These are phyloP conservation scores for Typhlichthys eigenmanni DNA, from an alignment of 2,797 vertebrate species.

Conservation along the genomic window DNA sequence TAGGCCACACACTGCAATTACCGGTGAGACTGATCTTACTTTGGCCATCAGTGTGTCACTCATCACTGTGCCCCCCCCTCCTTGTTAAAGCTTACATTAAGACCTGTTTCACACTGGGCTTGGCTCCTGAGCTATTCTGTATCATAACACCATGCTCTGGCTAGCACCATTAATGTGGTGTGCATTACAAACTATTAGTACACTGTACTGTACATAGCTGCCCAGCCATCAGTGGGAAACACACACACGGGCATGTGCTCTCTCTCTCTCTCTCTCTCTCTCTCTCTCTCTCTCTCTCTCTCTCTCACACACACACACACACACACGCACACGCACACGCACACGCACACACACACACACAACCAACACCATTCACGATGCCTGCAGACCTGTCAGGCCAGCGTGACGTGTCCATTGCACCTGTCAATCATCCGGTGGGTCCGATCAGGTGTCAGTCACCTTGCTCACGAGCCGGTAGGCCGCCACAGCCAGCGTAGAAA, in stretches of 20 bases:
- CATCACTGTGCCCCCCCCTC: constrained; percentile 42
- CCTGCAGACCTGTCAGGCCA: constrained; percentile 11
- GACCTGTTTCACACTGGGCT: constrained; percentile 39
- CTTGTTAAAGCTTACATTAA: too few species aligned
- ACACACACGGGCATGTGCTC: constrained; percentile 20
- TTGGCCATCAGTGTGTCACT: constrained; percentile 53
- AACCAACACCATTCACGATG: constrained; percentile 15
- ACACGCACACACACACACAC: constrained; percentile 5
- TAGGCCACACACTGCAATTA: constrained; percentile 32
- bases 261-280: neutral
- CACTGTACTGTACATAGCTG: constrained; percentile 3
- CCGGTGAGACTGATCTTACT: constrained; percentile 38
- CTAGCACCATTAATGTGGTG: constrained; percentile 41
- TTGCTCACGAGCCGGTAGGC: constrained; percentile 1
- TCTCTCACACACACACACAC: constrained; percentile 2
- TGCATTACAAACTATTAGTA: constrained; percentile 32
- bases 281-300: too few species aligned
- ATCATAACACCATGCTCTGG: constrained; percentile 52
- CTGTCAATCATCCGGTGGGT: constrained; percentile 51
- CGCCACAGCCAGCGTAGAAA: constrained; percentile 27
- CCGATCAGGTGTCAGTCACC: constrained; percentile 58
- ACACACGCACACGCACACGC: neutral
- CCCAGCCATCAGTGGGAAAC: neutral
- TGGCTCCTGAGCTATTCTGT: constrained; percentile 42
- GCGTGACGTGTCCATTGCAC: constrained; percentile 32